These are phyloP conservation scores for Apotomis turbidana DNA, from an alignment of 2,888 invertebrate species.

Conservation along the genomic window DNA sequence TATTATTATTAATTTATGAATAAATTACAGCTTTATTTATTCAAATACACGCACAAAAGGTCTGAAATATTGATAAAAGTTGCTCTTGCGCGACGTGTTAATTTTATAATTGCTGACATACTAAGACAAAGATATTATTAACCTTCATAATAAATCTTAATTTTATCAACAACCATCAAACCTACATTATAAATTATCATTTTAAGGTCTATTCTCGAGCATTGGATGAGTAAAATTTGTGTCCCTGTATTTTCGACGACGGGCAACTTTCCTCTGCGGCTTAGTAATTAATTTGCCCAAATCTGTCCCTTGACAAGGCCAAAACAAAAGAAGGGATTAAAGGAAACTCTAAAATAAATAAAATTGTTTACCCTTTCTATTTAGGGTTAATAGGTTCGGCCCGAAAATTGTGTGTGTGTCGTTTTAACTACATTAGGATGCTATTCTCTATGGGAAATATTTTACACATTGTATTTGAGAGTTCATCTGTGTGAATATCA, in stretches of 20 bases:
- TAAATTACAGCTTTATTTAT: too few relatives aligned
- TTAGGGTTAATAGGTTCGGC: slow-evolving; percentile 38
- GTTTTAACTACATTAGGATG: neutral
- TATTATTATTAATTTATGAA: too few relatives aligned
- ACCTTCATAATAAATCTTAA: too few relatives aligned
- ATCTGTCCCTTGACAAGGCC: slow-evolving; percentile 51
- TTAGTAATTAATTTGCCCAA: slow-evolving; percentile 55
- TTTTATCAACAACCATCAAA: too few relatives aligned
- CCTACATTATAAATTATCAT: neutral
- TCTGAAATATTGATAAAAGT: too few relatives aligned
- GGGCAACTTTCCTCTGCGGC: slow-evolving; percentile 42
- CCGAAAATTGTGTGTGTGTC: slow-evolving; percentile 1
- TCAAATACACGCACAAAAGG: too few relatives aligned
- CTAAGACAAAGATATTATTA: too few relatives aligned
- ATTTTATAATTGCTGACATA: too few relatives aligned
- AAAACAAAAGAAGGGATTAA: slow-evolving; percentile 58
- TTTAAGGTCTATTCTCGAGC: neutral
- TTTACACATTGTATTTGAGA: too few relatives aligned
- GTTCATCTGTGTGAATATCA: too few relatives aligned
- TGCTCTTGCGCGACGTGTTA: too few relatives aligned
- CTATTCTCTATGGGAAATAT: too few relatives aligned
- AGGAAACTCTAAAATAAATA: slow-evolving; percentile 60
- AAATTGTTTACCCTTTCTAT: slow-evolving; percentile 52
- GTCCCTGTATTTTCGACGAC: slow-evolving; percentile 43
- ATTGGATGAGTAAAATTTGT: neutral